Conservation (phyloP, 2,888 invertebrate genomes). For the Rosalia funebris region DNA sequence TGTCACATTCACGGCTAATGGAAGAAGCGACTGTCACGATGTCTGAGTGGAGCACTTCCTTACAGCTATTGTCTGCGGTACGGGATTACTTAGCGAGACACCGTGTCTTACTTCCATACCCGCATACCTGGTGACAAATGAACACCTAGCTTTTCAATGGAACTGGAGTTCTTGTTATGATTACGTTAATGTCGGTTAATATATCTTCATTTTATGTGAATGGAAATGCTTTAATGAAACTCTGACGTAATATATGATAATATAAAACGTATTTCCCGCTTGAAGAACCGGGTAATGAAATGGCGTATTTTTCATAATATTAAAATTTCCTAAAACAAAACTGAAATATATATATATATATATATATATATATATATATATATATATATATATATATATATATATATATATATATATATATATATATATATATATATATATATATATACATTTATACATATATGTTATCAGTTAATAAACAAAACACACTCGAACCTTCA, state of each 20-base stretch:
- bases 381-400: no score
- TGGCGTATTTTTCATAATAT: no score
- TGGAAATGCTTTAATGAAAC: conserved; percentile 17
- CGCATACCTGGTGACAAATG: conserved; percentile 58
- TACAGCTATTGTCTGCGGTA: conserved; percentile 57
- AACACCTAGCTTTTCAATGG: conserved; percentile 60
- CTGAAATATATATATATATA: no score
- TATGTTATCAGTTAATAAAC: no score
- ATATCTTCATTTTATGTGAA: conserved; percentile 19
- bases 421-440: no score
- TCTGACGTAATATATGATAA: background rate
- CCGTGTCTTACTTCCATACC: conserved; percentile 50
- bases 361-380: no score
- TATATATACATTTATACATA: no score
- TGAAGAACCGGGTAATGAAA: no score
- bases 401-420: no score
- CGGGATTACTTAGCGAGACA: conserved; percentile 52
- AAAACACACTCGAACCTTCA: no score
- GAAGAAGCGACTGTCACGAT: conserved; percentile 57
- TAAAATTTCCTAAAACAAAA: no score
- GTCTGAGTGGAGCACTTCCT: conserved; percentile 59
- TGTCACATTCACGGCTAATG: conserved; percentile 57
- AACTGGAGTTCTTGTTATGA: conserved; percentile 22
- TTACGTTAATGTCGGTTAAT: conserved; percentile 1
- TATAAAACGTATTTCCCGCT: no score